Conservation (phyloP, 1,140 invertebrate species). For the Samia ricini region DNA sequence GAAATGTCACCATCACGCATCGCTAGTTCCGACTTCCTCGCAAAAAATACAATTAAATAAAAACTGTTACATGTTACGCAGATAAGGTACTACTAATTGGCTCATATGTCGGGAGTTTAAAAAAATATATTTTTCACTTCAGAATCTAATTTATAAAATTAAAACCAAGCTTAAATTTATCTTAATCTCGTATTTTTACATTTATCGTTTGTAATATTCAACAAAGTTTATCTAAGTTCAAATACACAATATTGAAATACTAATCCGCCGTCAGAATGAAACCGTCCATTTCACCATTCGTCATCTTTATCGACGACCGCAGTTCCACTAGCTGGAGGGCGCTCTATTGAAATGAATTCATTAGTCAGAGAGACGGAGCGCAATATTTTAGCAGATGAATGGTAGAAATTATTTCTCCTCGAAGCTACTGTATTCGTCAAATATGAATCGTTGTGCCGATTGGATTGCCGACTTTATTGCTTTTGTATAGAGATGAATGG, state of each 20-base stretch:
- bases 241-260: not conserved
- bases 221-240: too few species aligned
- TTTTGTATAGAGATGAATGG: conserved; percentile 13
- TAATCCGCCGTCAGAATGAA: not conserved
- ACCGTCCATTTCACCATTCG: not conserved
- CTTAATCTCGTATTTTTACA: too few species aligned
- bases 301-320: conserved; percentile 6
- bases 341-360: conserved; percentile 48
- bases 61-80: too few species aligned
- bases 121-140: not conserved
- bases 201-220: too few species aligned
- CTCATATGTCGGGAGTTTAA: too few species aligned
- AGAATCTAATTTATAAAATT: not conserved
- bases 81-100: too few species aligned
- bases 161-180: too few species aligned
- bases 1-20: too few species aligned
- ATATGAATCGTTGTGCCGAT: conserved; percentile 16
- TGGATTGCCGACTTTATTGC: conserved; percentile 20
- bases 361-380: conserved; percentile 45
- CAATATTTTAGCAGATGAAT: conserved; percentile 57
- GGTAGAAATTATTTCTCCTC: conserved; percentile 48
- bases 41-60: too few species aligned
- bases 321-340: conserved; percentile 22
- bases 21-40: too few species aligned
- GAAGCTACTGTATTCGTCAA: conserved; percentile 34